Percentiles rank a stretch among this genome's conserved stretches.
phyloP scores from a whole-genome alignment of 2,888 invertebrate species.

The Dusona sp. region DNA sequence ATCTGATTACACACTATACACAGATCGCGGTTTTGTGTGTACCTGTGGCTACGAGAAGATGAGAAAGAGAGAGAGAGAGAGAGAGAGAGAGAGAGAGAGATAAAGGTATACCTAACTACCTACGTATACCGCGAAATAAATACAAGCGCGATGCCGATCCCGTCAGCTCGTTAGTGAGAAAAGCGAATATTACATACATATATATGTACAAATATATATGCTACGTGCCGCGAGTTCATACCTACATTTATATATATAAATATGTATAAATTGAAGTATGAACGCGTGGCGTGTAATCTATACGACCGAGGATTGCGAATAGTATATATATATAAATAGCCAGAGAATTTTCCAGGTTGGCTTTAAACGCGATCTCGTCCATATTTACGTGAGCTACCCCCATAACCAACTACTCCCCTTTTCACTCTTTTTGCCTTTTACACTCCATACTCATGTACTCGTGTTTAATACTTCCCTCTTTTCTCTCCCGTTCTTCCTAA shows the following conservation, averaged over 20 bases:
- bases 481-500: background rate
- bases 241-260: constrained; percentile 10
- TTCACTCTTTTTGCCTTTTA: background rate
- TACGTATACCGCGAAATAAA: constrained; percentile 67
- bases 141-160: constrained; percentile 55
- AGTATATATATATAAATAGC: constrained; percentile 15
- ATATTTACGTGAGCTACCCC: background rate
- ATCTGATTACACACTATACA: too few species aligned
- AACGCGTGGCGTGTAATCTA: constrained; percentile 61
- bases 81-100: constrained; percentile 35
- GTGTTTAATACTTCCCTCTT: background rate
- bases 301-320: constrained; percentile 51
- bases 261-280: background rate
- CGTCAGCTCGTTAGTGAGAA: constrained; percentile 65
- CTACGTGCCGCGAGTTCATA: constrained; percentile 13
- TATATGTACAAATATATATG: constrained; percentile 25
- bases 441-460: constrained; percentile 11
- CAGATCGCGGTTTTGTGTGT: too few species aligned
- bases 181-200: constrained; percentile 39
- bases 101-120: constrained; percentile 63
- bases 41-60: too few species aligned
- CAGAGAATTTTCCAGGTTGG: constrained; percentile 60
- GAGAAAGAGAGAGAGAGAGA: constrained; percentile 36
- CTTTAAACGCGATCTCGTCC: constrained; percentile 53
- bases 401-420: background rate